Conservation (phyloP, 2,797 vertebrate genomes). For the Erpetoichthys calabaricus region DNA sequence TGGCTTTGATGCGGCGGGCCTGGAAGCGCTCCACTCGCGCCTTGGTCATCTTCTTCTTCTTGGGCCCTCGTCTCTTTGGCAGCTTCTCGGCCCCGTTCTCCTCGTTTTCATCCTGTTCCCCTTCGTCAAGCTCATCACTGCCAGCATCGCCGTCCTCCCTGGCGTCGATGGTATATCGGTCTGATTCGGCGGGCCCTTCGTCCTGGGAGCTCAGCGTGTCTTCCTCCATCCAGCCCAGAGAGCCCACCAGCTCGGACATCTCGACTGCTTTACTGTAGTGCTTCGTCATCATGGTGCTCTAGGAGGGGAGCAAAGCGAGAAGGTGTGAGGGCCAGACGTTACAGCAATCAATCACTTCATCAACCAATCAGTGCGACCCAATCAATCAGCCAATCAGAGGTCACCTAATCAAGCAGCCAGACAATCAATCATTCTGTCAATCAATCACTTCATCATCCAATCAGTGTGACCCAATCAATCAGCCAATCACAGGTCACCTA, state of each 20-base stretch:
- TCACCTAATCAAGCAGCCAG: too few relatives aligned
- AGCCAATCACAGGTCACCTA: too few relatives aligned
- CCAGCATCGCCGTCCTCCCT: constrained; percentile 26
- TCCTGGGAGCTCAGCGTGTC: constrained; percentile 60
- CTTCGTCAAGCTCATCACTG: constrained; percentile 36
- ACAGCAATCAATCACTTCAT: too few relatives aligned
- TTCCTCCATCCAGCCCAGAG: constrained; percentile 70
- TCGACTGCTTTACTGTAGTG: constrained; percentile 49
- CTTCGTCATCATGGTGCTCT: constrained; percentile 71
- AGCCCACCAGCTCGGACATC: constrained; percentile 64
- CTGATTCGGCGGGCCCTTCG: constrained; percentile 46
- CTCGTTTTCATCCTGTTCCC: constrained; percentile 55
- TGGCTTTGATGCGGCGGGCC: constrained; percentile 76
- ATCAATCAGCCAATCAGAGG: too few relatives aligned
- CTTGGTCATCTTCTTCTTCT: constrained; percentile 98
- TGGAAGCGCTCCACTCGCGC: constrained; percentile 79
- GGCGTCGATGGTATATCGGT: constrained; percentile 33
- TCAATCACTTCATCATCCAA: too few relatives aligned
- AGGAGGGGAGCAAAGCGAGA: constrained; percentile 13
- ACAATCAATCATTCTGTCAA: too few relatives aligned
- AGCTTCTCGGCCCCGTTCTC: constrained; percentile 59
- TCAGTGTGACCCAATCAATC: too few relatives aligned
- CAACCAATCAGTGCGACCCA: too few relatives aligned
- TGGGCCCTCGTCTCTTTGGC: constrained; percentile 84
- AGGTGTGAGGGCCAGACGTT: too few relatives aligned